phyloP scores from a whole-genome alignment of 2,888 invertebrate species.

The Aspidiotus destructor region DNA sequence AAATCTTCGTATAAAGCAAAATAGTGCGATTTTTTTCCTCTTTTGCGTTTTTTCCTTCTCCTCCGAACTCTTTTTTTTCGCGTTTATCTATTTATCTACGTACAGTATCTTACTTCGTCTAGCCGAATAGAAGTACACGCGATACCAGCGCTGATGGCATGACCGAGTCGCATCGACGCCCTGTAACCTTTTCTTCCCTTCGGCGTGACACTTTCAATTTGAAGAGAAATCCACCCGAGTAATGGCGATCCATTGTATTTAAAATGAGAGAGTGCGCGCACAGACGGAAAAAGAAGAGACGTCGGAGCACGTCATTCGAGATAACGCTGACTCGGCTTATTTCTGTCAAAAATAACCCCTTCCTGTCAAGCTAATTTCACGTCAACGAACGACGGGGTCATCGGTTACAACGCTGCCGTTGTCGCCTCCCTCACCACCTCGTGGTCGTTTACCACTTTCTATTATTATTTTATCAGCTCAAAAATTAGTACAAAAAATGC shows the following conservation, averaged over 20 bases:
- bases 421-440: constrained; percentile 20
- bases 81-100: no score
- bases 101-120: no score
- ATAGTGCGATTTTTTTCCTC: not conserved
- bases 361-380: constrained; percentile 24
- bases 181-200: not conserved
- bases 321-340: constrained; percentile 29
- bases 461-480: no score
- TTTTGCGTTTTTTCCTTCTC: not conserved
- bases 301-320: constrained; percentile 9
- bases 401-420: constrained; percentile 15
- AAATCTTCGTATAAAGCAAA: constrained; percentile 2
- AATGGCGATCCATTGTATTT: constrained; percentile 28
- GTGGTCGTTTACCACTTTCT: constrained; percentile 12
- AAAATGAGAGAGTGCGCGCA: constrained; percentile 22
- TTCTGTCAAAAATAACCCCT: constrained; percentile 29
- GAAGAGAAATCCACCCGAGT: constrained; percentile 25
- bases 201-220: constrained; percentile 27
- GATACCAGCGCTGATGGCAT: not conserved
- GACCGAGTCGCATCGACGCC: no score
- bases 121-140: not conserved
- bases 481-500: no score
- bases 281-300: no score
- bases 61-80: not conserved
- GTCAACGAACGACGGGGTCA: constrained; percentile 28